Evolutionary conservation across 2,888 invertebrate genomes (phyloP), one percentile per base, ranked within the genome.

Genomic region (Heliconius sara): DNA sequence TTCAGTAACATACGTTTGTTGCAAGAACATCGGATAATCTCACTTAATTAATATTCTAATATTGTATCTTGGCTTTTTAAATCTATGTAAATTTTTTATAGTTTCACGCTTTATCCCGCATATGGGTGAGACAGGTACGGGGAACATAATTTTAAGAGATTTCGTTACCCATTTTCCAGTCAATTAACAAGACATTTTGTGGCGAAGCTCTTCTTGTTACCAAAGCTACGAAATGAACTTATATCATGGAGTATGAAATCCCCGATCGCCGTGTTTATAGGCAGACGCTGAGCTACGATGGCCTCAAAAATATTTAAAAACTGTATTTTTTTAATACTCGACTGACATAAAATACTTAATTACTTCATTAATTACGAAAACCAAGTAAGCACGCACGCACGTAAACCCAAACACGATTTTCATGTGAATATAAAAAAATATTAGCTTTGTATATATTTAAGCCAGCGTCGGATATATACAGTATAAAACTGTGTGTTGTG

Each of bases 1-100:
- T 39, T 78, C 74, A 39, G 39, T 76, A 74, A 80, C 73, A 79
- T 52, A 66, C 65, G 65, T 76, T 80, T 77, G 67, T 80, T 77
- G 60, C 76, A 75, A 74, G 72, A 80, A n/a, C 76, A 79, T 30
- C 77, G 47, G 60, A n/a, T 60, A 65, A 81, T 74, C 80, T 77
- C 70, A 34, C 65, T 47, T 66, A 27, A 74, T 73, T 25, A 39
- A 60, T 73, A 72, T 66, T 70, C 52, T 39, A 67, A 78, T 65
- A 27, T 77, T 19, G 13, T 60, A 60, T 39, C 13, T 22, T n/a
- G 16, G 63, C 34, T 60, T 73, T 43, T 30, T 72, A 22, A 67
- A 47, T 47, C 47, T 47, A 2, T 43, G 3, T 13, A 12, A 0
- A 2, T 47, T 22, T 57, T 22, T 57, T 57, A 57, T 6, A 22